Evolutionary conservation across 2,797 vertebrate genomes (phyloP).

Genomic region (Oreortyx pictus): DNA sequence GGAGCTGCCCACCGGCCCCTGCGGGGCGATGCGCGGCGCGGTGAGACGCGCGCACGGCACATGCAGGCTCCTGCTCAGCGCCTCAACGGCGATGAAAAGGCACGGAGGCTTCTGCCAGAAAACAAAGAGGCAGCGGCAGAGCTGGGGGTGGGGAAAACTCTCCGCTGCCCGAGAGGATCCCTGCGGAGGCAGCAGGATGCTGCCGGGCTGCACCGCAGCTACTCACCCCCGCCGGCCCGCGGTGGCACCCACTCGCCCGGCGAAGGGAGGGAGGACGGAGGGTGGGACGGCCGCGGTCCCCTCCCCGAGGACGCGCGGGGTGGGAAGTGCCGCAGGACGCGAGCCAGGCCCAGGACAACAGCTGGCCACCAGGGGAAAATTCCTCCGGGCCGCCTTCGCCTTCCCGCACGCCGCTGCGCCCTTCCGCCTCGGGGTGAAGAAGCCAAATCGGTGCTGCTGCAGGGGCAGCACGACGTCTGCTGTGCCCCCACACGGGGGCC

Average conservation of each 20-base stretch:
- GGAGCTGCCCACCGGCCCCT: not conserved
- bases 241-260: not conserved
- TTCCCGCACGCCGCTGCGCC: not conserved
- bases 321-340: not conserved
- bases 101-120: constrained; percentile 67
- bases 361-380: constrained; percentile 51
- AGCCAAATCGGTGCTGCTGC: not conserved
- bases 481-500: accelerated
- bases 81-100: constrained; percentile 59
- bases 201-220: constrained; percentile 1
- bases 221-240: not conserved
- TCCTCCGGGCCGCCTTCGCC: constrained; percentile 14
- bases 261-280: not conserved
- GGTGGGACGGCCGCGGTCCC: not conserved
- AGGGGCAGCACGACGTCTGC: not conserved
- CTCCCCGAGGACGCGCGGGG: accelerated
- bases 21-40: not conserved
- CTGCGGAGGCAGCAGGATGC: constrained; percentile 60
- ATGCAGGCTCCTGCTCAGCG: constrained; percentile 54
- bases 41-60: constrained; percentile 44
- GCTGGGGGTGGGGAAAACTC: constrained; percentile 70
- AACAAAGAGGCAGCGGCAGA: constrained; percentile 68
- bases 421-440: not conserved
- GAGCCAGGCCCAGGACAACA: constrained; percentile 48
- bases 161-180: constrained; percentile 67